These are phyloP conservation scores for Malthinus flaveolus DNA, from an alignment of 2,888 invertebrate species.

Conservation along the genomic window DNA sequence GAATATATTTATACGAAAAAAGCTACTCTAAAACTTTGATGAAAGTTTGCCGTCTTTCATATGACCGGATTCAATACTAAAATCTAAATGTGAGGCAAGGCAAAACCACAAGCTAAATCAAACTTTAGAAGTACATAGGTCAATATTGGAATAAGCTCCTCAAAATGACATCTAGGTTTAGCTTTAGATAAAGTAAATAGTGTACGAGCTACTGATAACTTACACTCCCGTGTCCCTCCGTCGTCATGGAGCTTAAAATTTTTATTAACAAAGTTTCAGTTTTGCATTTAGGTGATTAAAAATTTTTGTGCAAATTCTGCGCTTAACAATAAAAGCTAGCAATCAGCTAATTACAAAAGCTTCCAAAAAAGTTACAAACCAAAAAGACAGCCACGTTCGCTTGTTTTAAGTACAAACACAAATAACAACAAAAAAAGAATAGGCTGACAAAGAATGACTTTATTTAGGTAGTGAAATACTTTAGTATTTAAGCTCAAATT, in stretches of 20 bases:
- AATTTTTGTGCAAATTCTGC: too few relatives aligned
- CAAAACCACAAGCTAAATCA: constrained; percentile 41
- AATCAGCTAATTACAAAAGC: not conserved
- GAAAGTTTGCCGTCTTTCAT: constrained; percentile 39
- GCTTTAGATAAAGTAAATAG: constrained; percentile 21
- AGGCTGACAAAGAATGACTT: not conserved
- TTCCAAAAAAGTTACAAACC: not conserved
- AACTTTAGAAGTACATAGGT: constrained; percentile 44
- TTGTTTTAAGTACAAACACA: not conserved
- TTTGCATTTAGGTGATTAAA: too few relatives aligned
- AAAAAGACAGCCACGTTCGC: not conserved
- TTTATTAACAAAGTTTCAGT: too few relatives aligned
- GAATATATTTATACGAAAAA: constrained; percentile 4
- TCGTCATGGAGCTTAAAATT: too few relatives aligned
- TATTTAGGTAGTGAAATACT: constrained; percentile 1
- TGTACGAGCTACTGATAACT: not conserved
- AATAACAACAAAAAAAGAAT: not conserved
- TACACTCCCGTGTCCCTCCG: too few relatives aligned
- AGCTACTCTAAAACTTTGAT: constrained; percentile 31
- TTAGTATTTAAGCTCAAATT: constrained; percentile 9
- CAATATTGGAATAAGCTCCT: constrained; percentile 50
- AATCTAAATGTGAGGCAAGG: constrained; percentile 39
- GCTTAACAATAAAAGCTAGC: not conserved
- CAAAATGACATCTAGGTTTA: constrained; percentile 47
- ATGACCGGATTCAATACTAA: constrained; percentile 43